A percentile compares a stretch with the other conserved stretches of the same genome.
These are phyloP conservation scores for Acanthosoma haemorrhoidale DNA, from an alignment of 2,888 invertebrate genomes.

Conservation along the genomic window DNA sequence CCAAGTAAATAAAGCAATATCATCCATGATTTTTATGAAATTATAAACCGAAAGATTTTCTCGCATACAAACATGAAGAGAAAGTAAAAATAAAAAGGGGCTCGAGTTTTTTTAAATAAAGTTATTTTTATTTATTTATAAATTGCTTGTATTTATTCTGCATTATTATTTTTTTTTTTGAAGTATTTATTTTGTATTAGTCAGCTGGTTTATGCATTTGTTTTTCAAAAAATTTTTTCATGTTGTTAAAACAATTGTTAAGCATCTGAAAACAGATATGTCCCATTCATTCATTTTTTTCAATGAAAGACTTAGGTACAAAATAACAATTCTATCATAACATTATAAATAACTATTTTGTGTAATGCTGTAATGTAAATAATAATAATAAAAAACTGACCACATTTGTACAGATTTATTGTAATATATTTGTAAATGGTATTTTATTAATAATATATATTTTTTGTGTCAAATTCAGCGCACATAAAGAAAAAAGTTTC, in stretches of 20 bases:
- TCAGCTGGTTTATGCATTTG: neutral
- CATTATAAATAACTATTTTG: neutral
- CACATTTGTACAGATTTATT: constrained; percentile 6
- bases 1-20: constrained; percentile 2
- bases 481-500: neutral
- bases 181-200: neutral
- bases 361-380: neutral
- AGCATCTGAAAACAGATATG: neutral
- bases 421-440: constrained; percentile 14
- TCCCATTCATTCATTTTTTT: neutral
- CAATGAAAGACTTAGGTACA: neutral
- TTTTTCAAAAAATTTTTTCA: neutral
- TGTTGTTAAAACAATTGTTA: neutral
- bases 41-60: neutral
- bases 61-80: neutral
- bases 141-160: neutral
- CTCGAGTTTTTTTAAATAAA: constrained; percentile 1
- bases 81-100: neutral
- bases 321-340: neutral
- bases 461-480: neutral
- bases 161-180: neutral
- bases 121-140: constrained; percentile 12
- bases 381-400: neutral
- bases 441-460: constrained; percentile 7
- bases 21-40: neutral